Evolutionary conservation across 92 coral and sea anemone genomes (phyloP).

Genomic region (Umimayanthus kanabou): DNA sequence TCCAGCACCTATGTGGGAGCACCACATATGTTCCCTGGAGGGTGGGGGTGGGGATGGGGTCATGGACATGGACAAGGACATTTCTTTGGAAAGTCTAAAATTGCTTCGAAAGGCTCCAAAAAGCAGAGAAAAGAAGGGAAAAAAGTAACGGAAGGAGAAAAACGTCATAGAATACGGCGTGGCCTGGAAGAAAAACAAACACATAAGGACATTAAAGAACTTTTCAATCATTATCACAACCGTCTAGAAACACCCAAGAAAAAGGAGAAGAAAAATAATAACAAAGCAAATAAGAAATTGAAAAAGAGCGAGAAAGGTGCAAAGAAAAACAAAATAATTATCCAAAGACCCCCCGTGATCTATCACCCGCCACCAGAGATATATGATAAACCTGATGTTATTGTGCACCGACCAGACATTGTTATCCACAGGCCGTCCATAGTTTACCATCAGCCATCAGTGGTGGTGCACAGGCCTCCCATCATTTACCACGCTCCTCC

Average conservation of each 20-base stretch:
- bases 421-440: conserved; percentile 83
- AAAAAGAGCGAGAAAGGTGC: conserved; percentile 58
- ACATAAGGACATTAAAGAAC: background rate
- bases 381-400: conserved; percentile 74
- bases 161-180: conserved; percentile 42
- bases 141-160: background rate
- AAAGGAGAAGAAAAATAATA: background rate
- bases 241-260: background rate
- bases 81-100: conserved; percentile 82
- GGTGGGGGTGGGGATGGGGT: conserved; percentile 63
- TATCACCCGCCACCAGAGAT: conserved; percentile 93
- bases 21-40: conserved; percentile 70
- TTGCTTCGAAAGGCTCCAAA: conserved; percentile 27
- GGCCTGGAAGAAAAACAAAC: conserved; percentile 19
- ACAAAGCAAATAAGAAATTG: conserved; percentile 36
- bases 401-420: conserved; percentile 88
- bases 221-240: background rate
- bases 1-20: conserved; percentile 76
- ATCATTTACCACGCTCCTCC: conserved; percentile 79
- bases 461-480: conserved; percentile 84
- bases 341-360: conserved; percentile 72
- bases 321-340: conserved; percentile 74
- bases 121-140: background rate
- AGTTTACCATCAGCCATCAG: conserved; percentile 89
- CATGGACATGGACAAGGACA: conserved; percentile 66